Conservation (phyloP, 2,888 invertebrate genomes). For the Parasteatoda lunata region DNA sequence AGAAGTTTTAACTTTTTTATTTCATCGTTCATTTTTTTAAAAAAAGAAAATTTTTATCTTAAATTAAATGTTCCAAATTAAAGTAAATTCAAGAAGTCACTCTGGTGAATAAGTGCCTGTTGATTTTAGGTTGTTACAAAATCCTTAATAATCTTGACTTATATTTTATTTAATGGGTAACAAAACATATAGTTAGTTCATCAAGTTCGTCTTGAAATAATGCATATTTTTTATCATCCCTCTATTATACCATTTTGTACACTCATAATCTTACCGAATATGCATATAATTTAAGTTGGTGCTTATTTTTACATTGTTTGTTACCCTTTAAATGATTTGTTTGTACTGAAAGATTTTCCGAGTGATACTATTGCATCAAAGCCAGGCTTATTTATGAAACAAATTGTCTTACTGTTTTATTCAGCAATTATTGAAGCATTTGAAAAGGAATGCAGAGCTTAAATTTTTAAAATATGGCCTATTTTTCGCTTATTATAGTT, state of each 20-base stretch:
- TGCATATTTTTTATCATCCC: no score
- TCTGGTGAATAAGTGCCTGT: not conserved
- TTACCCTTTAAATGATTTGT: slow-evolving; percentile 20
- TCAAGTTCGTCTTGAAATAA: no score
- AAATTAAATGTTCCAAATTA: not conserved
- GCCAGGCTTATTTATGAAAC: not conserved
- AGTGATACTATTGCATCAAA: slow-evolving; percentile 9
- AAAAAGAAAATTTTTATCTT: no score
- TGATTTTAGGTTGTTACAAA: not conserved
- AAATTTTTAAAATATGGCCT: not conserved
- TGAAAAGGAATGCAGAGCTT: not conserved
- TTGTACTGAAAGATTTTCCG: slow-evolving; percentile 10
- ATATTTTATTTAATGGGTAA: slow-evolving; percentile 13
- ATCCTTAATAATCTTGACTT: slow-evolving; percentile 46
- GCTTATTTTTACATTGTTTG: not conserved
- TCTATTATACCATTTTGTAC: no score
- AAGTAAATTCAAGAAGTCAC: not conserved
- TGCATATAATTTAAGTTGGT: not conserved
- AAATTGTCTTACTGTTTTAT: not conserved
- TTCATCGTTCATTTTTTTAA: not conserved
- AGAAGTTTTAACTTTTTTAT: no score
- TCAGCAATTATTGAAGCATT: not conserved
- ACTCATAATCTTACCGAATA: not conserved
- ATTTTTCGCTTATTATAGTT: not conserved
- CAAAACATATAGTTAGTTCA: not conserved